A percentile compares a stretch with the other conserved stretches of the same genome.
These are phyloP conservation scores for Poeciliopsis gracilis DNA, from an alignment of 2,797 vertebrate species.

Conservation along the genomic window DNA sequence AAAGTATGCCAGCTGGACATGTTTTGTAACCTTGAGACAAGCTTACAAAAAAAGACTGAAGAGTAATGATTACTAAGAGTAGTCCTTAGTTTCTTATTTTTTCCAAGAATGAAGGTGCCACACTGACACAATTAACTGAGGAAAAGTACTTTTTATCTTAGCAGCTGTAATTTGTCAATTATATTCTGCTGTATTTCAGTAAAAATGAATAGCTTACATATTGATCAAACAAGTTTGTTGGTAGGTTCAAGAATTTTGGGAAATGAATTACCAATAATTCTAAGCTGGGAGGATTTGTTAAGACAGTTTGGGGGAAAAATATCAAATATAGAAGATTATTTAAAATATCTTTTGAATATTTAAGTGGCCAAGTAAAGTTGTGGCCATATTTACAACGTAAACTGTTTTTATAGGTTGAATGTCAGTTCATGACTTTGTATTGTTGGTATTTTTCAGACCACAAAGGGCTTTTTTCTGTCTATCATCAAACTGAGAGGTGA, in stretches of 20 bases:
- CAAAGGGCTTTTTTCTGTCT: neutral
- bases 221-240: neutral
- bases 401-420: neutral
- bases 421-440: neutral
- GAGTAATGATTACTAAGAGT: no score
- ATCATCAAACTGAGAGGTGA: neutral
- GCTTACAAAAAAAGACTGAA: no score
- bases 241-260: neutral
- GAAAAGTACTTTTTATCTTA: conserved; percentile 1
- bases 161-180: neutral
- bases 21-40: neutral
- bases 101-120: neutral
- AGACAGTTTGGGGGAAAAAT: neutral
- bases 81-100: neutral
- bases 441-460: neutral
- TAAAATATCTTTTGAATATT: neutral
- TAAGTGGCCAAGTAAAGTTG: neutral
- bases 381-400: neutral
- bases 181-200: neutral
- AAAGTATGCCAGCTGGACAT: neutral
- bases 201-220: neutral
- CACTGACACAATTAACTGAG: neutral
- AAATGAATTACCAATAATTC: neutral
- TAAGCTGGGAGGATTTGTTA: neutral
- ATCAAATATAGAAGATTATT: neutral